Evolutionary conservation across 2,888 invertebrate genomes (phyloP), one percentile per base, ranked within the genome.

Genomic region (Zaprionus bogoriensis): DNA sequence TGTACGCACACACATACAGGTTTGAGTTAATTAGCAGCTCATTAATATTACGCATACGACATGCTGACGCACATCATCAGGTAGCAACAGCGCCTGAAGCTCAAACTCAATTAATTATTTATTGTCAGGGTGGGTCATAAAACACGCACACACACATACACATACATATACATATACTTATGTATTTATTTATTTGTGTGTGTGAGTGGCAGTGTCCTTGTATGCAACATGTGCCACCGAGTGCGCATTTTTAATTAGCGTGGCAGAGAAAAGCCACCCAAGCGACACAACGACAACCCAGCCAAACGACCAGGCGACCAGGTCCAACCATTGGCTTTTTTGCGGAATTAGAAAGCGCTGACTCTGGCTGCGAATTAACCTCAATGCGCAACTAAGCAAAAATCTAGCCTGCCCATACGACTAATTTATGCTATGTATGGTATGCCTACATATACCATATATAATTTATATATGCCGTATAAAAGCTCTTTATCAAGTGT

Each of bases 11-110:
- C 22, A 30, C 4, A 30, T 45, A 36, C 32, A 45, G 23, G 47
- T 52, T 41, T 71, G 46, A 65, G 65, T 76, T 86, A 74, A 83
- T 82, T 80, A 83, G 84, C 66, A 77, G 72, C 59, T 72, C 77
- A 86, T 86, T 80, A 83, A 80, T 77, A 82, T 71, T 80, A 72
- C 67, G 80, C 77, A 85, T 72, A 74, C 80, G 80, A 50, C 74
- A 50, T 53, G 86, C 64, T 66, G 80, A 68, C 71, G 64, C 61
- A 67, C 74, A 64, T 76, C 61, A 67, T 53, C 65, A 78, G 71
- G 75, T 45, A 55, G 44, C 53, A 59, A 30, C 39, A 22, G 27
- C 9, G 64, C 45, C 47, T 48, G 51, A 10, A 10, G 42, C 52
- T 41, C 68, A 23, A 68, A 68, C 64, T 58, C 68, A 77, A 85